Conservation (phyloP, 1,140 invertebrate species). For the Drosophila lini region DNA sequence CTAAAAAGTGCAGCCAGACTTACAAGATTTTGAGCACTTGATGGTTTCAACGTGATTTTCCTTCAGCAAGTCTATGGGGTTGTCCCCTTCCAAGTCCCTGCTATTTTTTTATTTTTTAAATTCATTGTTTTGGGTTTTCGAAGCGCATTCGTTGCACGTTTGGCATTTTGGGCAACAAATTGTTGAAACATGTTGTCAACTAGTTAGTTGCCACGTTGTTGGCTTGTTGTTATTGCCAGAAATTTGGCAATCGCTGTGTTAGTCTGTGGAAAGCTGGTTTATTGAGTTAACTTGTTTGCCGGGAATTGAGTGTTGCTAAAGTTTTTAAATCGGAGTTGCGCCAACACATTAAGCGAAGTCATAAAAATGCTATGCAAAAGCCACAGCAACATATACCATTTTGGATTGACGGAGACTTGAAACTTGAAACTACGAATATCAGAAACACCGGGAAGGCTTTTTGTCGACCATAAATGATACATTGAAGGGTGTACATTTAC, state of each 20-base stretch:
- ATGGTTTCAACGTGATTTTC: conserved; percentile 76
- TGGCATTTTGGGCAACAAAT: conserved; percentile 77
- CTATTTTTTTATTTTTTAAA: not conserved
- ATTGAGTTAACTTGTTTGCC: conserved; percentile 44
- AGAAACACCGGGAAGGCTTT: not conserved
- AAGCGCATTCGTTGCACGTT: conserved; percentile 67
- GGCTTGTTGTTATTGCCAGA: conserved; percentile 3
- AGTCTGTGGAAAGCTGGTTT: conserved; percentile 21
- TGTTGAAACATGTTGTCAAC: conserved; percentile 81
- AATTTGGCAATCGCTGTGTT: not conserved
- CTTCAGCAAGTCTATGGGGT: conserved; percentile 58
- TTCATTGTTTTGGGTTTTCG: conserved; percentile 16
- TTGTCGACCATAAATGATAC: not conserved
- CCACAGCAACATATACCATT: not conserved
- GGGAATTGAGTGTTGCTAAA: conserved; percentile 58
- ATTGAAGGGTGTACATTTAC: not conserved
- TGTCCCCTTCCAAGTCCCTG: conserved; percentile 1
- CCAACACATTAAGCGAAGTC: conserved; percentile 13
- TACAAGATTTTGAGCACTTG: conserved; percentile 52
- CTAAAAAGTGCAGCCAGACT: conserved; percentile 29
- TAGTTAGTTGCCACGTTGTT: conserved; percentile 69
- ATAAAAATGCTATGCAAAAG: conserved; percentile 21
- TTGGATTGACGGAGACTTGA: not conserved
- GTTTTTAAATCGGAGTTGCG: conserved; percentile 31
- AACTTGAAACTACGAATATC: not conserved